Conservation (phyloP, 2,113 vertebrate genomes). For the Orycteropus afer region DNA sequence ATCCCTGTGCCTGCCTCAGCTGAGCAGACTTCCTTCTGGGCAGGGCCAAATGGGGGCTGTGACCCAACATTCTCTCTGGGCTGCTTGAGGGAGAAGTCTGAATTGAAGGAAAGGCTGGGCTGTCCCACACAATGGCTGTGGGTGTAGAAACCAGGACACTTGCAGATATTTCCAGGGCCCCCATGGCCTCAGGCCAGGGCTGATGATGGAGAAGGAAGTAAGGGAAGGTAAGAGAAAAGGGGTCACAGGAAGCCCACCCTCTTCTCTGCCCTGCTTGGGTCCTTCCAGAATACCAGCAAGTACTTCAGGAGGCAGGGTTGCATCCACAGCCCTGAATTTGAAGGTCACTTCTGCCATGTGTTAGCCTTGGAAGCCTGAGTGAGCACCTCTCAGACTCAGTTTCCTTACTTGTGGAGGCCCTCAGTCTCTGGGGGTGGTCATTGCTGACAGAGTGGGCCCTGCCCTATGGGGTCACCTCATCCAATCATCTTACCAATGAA, state of each 20-base stretch:
- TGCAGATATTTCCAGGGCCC: constrained; percentile 6
- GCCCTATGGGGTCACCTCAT: not conserved
- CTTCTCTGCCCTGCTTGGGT: not conserved
- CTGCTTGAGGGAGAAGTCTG: not conserved
- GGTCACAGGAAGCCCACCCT: constrained; percentile 21
- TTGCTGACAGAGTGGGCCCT: not conserved
- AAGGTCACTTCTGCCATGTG: not conserved
- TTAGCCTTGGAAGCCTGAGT: not conserved
- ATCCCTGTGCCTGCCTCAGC: not conserved
- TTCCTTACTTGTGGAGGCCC: not conserved
- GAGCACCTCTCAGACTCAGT: not conserved
- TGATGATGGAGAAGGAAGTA: not conserved
- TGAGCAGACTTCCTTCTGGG: not conserved
- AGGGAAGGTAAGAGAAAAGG: constrained; percentile 55
- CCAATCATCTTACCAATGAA: not conserved
- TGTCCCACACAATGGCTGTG: constrained; percentile 44
- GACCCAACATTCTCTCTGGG: not conserved
- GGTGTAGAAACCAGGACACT: constrained; percentile 35
- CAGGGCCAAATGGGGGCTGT: not conserved
- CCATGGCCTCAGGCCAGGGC: constrained; percentile 5
- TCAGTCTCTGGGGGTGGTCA: not conserved
- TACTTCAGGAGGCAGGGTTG: not conserved
- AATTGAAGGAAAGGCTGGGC: constrained; percentile 68
- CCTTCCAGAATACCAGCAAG: not conserved
- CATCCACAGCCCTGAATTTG: not conserved